Evolutionary conservation across 2,113 vertebrate genomes (phyloP).

Genomic region (Channa argus): DNA sequence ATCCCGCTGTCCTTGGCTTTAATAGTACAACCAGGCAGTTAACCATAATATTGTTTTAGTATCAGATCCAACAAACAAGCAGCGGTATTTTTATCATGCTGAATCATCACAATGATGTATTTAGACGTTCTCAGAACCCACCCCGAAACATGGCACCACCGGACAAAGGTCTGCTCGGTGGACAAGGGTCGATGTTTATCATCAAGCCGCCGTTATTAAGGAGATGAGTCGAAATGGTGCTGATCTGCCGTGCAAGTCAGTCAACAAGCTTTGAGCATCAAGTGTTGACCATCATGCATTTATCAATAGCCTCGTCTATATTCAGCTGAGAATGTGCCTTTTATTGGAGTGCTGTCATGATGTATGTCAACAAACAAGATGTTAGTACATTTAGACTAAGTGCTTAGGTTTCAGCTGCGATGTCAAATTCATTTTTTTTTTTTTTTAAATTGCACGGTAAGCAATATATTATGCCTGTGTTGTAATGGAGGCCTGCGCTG

Average conservation of each 20-base stretch:
- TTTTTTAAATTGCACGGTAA: slow-evolving; percentile 68
- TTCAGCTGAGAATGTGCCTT: slow-evolving; percentile 63
- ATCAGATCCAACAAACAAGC: slow-evolving; percentile 41
- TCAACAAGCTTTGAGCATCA: slow-evolving; percentile 68
- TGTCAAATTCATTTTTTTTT: slow-evolving; percentile 66
- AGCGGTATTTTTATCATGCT: slow-evolving; percentile 70
- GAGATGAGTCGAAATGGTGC: slow-evolving; percentile 63
- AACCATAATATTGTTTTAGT: slow-evolving; percentile 35
- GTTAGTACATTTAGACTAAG: slow-evolving; percentile 64
- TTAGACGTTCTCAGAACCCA: slow-evolving; percentile 72
- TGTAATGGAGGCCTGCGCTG: slow-evolving; percentile 35
- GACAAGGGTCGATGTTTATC: slow-evolving; percentile 78
- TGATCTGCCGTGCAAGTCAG: slow-evolving; percentile 63
- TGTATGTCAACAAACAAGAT: slow-evolving; percentile 59
- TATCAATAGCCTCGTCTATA: slow-evolving; percentile 66
- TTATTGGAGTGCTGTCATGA: slow-evolving; percentile 68
- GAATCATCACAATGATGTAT: slow-evolving; percentile 81
- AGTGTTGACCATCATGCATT: slow-evolving; percentile 70
- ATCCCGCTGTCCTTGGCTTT: slow-evolving; percentile 51
- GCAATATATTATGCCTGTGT: slow-evolving; percentile 64
- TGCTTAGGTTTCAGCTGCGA: slow-evolving; percentile 68
- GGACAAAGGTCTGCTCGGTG: slow-evolving; percentile 79
- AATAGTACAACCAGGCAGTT: slow-evolving; percentile 19
- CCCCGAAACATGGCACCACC: slow-evolving; percentile 77
- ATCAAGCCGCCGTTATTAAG: slow-evolving; percentile 42